Base-by-base conservation (phyloP, 2,113 vertebrate species). In the Aythya baeri region DNA sequence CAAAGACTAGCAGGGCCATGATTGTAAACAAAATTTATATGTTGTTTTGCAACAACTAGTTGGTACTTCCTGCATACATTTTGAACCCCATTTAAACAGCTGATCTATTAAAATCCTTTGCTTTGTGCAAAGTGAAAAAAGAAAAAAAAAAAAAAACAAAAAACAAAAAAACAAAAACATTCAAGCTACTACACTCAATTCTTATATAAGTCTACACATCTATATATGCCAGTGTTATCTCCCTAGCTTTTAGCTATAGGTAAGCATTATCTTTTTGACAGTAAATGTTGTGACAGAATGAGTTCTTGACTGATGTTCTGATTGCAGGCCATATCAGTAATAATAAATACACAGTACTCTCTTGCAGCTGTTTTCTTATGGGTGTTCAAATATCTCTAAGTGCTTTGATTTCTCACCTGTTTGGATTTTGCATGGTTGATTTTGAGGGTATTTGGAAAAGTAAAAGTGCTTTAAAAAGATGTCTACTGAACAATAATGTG, bases 291-390 rank as follows among this genome's bases (percentile, higher is more conserved):
- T 88, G 83, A 84, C 46, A 94, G 88, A 90, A 82, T 26, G 89
- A 96, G 68, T 91, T 50, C 61, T 74, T 91, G 81, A 89, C 57
- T 85, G 88, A 83, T 94, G 71, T 71, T 93, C 66, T 94, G 78
- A 89, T 75, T 91, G 66, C 74, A 91, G 91, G 26, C 41, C 86
- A 72, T 62, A 67, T 76, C 52, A 89, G 73, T 78, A 89, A 78
- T 74, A 93, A 92, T 49, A 92, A 90, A 76, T 67, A 76, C 20
- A 57, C 34, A 63, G 2, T 1, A 66, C 13, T 89, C 43, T 71
- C 34, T 81, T 62, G 41, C 13, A n/a, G 16, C 20, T 52, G 36
- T 74, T 88, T 95, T 85, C 70, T 83, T 54, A 22, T 0, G 1
- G 66, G 29, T 54, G 23, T 44, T 91, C 52, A 84, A 17, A 26